These are phyloP conservation scores for Dasyprocta punctata DNA, from an alignment of 2,113 vertebrate species.

Conservation along the genomic window DNA sequence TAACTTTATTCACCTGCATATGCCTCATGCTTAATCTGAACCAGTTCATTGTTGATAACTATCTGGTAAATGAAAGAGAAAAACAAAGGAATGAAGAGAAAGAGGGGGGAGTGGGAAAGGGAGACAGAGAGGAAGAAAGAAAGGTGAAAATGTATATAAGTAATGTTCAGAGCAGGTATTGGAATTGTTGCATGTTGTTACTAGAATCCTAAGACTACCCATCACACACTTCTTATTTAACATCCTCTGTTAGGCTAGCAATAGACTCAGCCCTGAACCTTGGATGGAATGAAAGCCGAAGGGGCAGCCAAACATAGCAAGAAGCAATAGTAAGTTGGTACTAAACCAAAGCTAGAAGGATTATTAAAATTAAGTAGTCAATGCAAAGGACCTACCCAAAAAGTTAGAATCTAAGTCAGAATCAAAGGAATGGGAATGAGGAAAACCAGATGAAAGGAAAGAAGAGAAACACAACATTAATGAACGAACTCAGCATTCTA, in stretches of 20 bases:
- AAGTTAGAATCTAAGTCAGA: neutral
- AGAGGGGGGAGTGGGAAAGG: fast-evolving
- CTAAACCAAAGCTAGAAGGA: neutral
- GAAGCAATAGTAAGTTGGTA: neutral
- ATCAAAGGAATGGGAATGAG: neutral
- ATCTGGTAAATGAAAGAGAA: neutral
- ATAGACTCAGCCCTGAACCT: neutral
- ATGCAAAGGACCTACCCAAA: neutral
- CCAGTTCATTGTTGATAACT: neutral
- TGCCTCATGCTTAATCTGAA: neutral
- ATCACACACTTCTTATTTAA: neutral
- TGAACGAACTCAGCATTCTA: neutral
- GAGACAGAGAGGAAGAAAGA: fast-evolving
- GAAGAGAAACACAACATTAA: neutral
- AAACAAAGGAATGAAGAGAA: fast-evolving
- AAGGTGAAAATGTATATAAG: neutral
- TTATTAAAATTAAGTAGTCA: neutral
- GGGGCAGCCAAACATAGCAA: neutral
- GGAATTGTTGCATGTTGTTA: neutral
- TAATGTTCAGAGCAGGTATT: neutral
- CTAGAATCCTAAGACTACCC: neutral
- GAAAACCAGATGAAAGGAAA: neutral
- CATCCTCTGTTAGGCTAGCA: neutral
- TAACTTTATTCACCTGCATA: neutral
- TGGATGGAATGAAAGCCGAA: neutral